Evolutionary conservation across 1,140 invertebrate genomes (phyloP).

Genomic region (Andricus grossulariae): DNA sequence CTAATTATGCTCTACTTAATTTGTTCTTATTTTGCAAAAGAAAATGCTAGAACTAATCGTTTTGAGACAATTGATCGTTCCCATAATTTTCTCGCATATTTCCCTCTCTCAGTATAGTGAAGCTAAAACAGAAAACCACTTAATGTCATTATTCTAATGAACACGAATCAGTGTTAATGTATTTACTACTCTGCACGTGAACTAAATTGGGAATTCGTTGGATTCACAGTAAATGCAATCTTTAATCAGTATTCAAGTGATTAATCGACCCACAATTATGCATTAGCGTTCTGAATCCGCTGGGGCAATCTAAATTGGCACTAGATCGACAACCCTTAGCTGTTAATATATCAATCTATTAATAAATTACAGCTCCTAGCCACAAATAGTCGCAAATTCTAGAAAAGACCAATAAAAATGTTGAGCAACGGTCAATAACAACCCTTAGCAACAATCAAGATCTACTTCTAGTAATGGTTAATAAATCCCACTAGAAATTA

Average conservation of each 20-base stretch:
- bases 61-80: slow-evolving; percentile 16
- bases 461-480: too few relatives aligned
- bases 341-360: not conserved
- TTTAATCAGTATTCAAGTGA: slow-evolving; percentile 32
- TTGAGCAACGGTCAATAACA: too few relatives aligned
- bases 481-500: too few relatives aligned
- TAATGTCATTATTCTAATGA: slow-evolving; percentile 28
- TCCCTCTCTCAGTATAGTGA: not conserved
- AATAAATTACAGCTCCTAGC: too few relatives aligned
- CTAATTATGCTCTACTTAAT: slow-evolving; percentile 20
- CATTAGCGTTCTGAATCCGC: slow-evolving; percentile 4
- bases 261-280: slow-evolving; percentile 7
- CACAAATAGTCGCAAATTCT: too few relatives aligned
- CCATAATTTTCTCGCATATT: not conserved
- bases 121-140: slow-evolving; percentile 17
- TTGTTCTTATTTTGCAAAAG: not conserved
- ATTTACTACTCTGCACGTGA: slow-evolving; percentile 14
- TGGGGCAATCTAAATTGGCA: not conserved
- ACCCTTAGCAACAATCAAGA: too few relatives aligned
- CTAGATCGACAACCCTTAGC: not conserved
- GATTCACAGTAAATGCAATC: slow-evolving; percentile 17
- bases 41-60: slow-evolving; percentile 6
- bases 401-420: too few relatives aligned
- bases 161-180: slow-evolving; percentile 19
- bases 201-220: slow-evolving; percentile 19